Base-by-base conservation (phyloP, 2,888 invertebrate genomes). In the Adineta ricciae region DNA sequence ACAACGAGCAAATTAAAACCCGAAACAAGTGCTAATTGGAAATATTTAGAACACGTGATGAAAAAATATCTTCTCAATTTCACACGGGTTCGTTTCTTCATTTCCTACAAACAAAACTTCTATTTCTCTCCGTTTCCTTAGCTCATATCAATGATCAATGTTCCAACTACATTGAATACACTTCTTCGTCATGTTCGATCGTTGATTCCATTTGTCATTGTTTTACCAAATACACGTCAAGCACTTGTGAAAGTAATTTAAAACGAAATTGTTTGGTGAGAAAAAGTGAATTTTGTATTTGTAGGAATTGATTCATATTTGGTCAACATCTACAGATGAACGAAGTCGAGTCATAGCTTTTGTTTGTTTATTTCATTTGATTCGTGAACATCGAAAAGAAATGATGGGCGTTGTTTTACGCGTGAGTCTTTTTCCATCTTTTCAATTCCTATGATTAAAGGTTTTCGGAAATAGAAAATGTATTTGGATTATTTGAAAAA, bases 401-500 rank as follows among this genome's bases (percentile, higher is more conserved):
- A 83, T 41, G 32, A 83, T 83, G 50, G 38, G 27, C 19, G 41
- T n/a, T 32, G 54, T 85, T 50, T 21, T 85, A 21, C 46, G 85
- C 11, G 50, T 85, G 27, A 83, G 56, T 56, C 24, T 84, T 27
- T 46, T 72, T 21, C 14, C 5, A 2, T 24, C 11, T 46, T 50
- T 50, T 50, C n/a, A n/a, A n/a, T n/a, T n/a, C n/a, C n/a, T n/a
- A n/a, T n/a, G n/a, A n/a, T n/a, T n/a, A n/a, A n/a, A n/a, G n/a
- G n/a, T 24, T 36, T 24, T 54, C 52, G 0, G 85, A 89, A 91
- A 50, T 89, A 93, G 92, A 93, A 94, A 83, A 95, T 97, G 96
- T 97, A 97, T 90, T 92, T 96, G 90, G 94, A 95, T 3, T 98
- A 95, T 90, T 95, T 97, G 1, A 94, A 94, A 88, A 97, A 97